These are phyloP conservation scores for Gibbula magus DNA, from an alignment of 2,888 invertebrate species.

Conservation along the genomic window DNA sequence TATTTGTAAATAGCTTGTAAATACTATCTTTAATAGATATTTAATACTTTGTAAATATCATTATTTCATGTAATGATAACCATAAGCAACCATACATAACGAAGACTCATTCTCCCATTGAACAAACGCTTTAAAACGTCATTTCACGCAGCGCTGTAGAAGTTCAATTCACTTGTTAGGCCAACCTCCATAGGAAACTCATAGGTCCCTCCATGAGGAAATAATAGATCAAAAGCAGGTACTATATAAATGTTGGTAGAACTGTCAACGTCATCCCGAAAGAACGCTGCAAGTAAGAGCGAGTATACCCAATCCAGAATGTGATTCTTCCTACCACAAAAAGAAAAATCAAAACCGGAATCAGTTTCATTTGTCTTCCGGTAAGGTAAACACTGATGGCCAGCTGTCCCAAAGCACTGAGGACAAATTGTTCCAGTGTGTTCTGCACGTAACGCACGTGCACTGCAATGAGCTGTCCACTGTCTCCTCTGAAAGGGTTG, in stretches of 20 bases:
- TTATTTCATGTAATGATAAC: no score
- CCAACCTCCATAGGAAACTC: neutral
- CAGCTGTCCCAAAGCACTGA: conserved; percentile 44
- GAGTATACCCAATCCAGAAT: conserved; percentile 45
- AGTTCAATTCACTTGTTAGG: no score
- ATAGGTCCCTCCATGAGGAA: conserved; percentile 7
- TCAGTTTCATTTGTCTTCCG: conserved; percentile 33
- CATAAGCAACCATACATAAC: no score
- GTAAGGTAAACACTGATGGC: conserved; percentile 42
- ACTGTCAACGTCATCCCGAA: conserved; percentile 30
- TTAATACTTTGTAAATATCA: no score
- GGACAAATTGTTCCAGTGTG: conserved; percentile 48
- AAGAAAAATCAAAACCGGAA: conserved; percentile 44
- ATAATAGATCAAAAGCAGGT: neutral
- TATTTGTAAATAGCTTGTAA: no score
- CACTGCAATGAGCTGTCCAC: conserved; percentile 35
- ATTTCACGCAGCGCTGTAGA: no score
- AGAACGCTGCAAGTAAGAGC: conserved; percentile 33
- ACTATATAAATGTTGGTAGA: neutral
- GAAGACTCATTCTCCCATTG: no score
- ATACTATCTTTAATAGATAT: no score
- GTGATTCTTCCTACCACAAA: conserved; percentile 49
- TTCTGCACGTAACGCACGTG: conserved; percentile 40
- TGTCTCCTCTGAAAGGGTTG: conserved; percentile 42
- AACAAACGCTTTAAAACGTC: no score